Base-by-base conservation (phyloP, 2,797 vertebrate species). In the Oryzias sinensis region DNA sequence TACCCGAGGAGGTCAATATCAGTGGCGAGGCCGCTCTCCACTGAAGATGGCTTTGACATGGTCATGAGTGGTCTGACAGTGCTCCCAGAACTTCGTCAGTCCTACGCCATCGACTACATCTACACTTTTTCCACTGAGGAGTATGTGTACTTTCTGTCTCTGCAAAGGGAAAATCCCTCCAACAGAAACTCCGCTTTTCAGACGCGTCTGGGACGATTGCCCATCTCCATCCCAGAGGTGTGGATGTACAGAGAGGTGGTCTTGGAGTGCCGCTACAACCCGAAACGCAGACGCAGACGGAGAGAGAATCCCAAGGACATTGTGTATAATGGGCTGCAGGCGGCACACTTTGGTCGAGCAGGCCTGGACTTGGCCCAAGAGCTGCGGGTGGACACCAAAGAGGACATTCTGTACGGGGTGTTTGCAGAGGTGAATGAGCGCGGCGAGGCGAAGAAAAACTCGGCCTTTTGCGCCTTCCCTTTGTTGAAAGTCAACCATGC, bases 1-100 rank as follows among this genome's bases (percentile, higher is more conserved):
- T 96, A 94, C 49, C 93, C 93, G 33, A 92, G 96, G 0, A 88
- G 62, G 44, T 99, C 97, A 0, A 88, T 98, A 74, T 97, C 96
- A 0, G 58, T 95, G 49, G 73, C 94, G 5, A 92, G 95, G 54
- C 79, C 94, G 2, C 92, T 94, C 49, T 72, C 91, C 0, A 94
- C 94, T 0, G 80, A 90, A 51, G 86, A 96, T 0, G 96, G 97
- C 22, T 99, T 99, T 51, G 65, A 86, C 0, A 37, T 62, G 0
- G 55, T 81, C 22, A 88, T 81, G 20, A 84, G 85, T 0, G 77
- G 88, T 0, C 82, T 98, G 75, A 95, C 94, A 0, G 95, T 98
- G 69, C 88, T 94, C 59, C 93, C 94, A 0, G 6, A 7, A 0
- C 87, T 93, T 17, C 90, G 45, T 2, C 68, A 93, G 66, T 86